Base-by-base conservation (phyloP, 2,113 vertebrate species). In the Scortum barcoo region DNA sequence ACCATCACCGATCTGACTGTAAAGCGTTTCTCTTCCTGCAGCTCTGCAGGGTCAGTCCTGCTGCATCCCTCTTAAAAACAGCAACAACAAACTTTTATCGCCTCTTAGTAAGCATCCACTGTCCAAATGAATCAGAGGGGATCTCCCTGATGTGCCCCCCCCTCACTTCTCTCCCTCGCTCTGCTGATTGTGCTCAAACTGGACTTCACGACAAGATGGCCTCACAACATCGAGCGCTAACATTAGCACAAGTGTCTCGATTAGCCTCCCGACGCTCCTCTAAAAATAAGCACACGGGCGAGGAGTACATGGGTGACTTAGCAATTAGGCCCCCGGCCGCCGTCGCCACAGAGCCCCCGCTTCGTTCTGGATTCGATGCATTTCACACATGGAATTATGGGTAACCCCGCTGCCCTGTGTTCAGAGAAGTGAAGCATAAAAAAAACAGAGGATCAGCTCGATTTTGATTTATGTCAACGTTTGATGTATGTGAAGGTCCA, bases 221-320 rank as follows among this genome's bases (percentile, higher is more conserved):
- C 72, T 73, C 58, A 86, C 67, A 65, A 36, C 53, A 63, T 67
- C 69, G 68, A 56, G 63, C 57, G 20, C 80, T 86, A 90, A 82
- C 87, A 89, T 89, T 85, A 78, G 84, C 75, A 83, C 85, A 73
- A 91, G 71, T 36, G 68, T 81, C 80, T 60, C 65, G 6, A 85
- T 82, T 81, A 86, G 86, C 76, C 87, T 87, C 76, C 65, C 48
- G 60, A 87, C 20, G 69, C 85, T 78, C 62, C 84, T 85, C 91
- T 90, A 92, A 89, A 94, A 94, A 94, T 93, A 93, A 92, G 86
- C 78, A 78, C 76, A 70, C 44, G 78, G 72, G 72, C 77, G 60
- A 71, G 81, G 81, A 82, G 78, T 78, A 44, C 86, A 87, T 69
- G 81, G 91, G 63, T 91, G 88, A 93, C 85, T 88, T 91, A 40